Percentiles rank a stretch among this genome's conserved stretches.
These are phyloP conservation scores for Saxidomus purpurata DNA, from an alignment of 1,140 invertebrate species.

Conservation along the genomic window DNA sequence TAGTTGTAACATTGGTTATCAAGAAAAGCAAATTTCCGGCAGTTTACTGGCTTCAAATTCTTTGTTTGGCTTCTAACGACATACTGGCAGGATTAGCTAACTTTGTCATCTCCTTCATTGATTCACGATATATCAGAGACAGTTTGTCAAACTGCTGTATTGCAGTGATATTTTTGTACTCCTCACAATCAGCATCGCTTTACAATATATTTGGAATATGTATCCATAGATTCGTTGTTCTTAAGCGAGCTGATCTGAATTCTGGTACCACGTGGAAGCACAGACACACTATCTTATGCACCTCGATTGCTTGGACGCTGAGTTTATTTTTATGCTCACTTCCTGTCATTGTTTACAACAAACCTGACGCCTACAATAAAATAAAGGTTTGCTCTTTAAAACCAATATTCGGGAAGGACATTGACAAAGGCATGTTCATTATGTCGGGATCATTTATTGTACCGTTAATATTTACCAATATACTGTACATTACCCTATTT, in stretches of 20 bases:
- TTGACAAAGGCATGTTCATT: neutral
- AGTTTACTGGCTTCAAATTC: conserved; percentile 28
- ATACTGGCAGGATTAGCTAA: conserved; percentile 18
- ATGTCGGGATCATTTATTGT: conserved; percentile 18
- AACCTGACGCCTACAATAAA: neutral
- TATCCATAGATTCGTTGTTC: neutral
- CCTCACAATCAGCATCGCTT: conserved; percentile 3
- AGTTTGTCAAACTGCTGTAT: neutral
- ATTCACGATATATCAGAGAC: neutral
- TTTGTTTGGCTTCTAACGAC: conserved; percentile 24
- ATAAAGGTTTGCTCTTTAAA: neutral
- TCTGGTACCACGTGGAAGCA: neutral
- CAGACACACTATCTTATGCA: neutral
- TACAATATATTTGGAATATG: conserved; percentile 45
- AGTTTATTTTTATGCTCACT: conserved; percentile 1
- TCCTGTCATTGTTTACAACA: neutral
- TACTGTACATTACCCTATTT: neutral
- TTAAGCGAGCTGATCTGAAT: neutral
- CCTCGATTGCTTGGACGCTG: neutral
- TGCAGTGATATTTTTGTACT: neutral
- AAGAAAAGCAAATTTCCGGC: conserved; percentile 28
- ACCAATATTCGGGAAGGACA: neutral
- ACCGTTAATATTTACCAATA: neutral
- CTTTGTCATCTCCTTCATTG: conserved; percentile 9
- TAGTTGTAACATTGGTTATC: neutral